A percentile compares a stretch with the other conserved stretches of the same genome.
phyloP scores from a whole-genome alignment of 92 coral and sea anemone species.

The Desmophyllum pertusum region DNA sequence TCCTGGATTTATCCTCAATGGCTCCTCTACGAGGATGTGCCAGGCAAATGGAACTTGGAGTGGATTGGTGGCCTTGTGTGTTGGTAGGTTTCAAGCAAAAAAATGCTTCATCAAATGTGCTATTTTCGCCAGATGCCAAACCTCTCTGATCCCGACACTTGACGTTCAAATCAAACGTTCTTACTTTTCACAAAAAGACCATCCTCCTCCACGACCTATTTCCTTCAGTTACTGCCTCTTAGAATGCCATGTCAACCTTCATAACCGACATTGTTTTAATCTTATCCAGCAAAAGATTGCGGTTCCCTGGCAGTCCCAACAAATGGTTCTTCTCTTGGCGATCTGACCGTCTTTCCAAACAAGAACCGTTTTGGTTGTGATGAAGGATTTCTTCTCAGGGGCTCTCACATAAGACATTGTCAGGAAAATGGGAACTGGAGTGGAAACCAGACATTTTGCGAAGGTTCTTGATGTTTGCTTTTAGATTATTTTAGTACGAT shows the following conservation, averaged over 20 bases:
- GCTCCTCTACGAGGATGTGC: constrained; percentile 46
- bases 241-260: neutral
- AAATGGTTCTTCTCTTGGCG: constrained; percentile 52
- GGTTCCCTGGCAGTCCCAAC: constrained; percentile 62
- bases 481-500: neutral
- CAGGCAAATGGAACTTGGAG: constrained; percentile 45
- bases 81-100: constrained; percentile 8
- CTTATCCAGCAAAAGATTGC: constrained; percentile 62
- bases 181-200: neutral
- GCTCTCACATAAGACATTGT: constrained; percentile 56
- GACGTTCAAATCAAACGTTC: too few relatives aligned
- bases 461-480: constrained; percentile 28
- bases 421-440: constrained; percentile 55
- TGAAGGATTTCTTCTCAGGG: constrained; percentile 59
- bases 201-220: neutral
- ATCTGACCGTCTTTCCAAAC: constrained; percentile 45
- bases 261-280: constrained; percentile 3
- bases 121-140: neutral
- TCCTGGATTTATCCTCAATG: constrained; percentile 27
- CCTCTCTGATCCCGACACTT: neutral
- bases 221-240: neutral
- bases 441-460: constrained; percentile 41
- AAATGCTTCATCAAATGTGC: neutral
- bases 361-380: constrained; percentile 42
- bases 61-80: constrained; percentile 8